A percentile compares a stretch with the other conserved stretches of the same genome.
Evolutionary conservation across 2,888 invertebrate species (phyloP).

Genomic region (Pachydiplax longipennis): DNA sequence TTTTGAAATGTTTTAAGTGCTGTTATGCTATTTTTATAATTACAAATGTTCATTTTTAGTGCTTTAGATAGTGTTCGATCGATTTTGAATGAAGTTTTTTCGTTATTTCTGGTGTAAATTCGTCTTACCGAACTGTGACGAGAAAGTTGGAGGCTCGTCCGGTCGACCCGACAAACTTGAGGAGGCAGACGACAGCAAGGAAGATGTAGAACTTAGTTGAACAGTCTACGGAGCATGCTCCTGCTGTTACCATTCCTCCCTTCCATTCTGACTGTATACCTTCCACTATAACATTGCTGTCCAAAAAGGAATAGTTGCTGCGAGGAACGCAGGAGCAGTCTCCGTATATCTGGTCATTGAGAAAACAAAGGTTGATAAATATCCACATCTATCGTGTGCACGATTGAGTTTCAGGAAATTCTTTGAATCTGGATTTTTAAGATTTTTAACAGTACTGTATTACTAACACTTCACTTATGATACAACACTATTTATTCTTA

Average conservation of each 20-base stretch:
- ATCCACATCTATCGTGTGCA: too few species aligned
- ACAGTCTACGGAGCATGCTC: conserved; percentile 68
- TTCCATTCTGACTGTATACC: conserved; percentile 31
- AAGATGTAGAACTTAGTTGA: conserved; percentile 65
- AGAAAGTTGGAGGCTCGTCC: conserved; percentile 70
- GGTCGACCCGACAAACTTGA: conserved; percentile 69
- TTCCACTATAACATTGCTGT: conserved; percentile 51
- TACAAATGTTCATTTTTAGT: too few species aligned
- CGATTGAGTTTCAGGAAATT: neutral
- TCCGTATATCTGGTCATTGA: neutral
- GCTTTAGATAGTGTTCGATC: too few species aligned
- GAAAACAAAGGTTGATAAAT: neutral
- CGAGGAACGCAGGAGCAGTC: conserved; percentile 4
- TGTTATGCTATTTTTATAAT: too few species aligned
- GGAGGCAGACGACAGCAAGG: conserved; percentile 64
- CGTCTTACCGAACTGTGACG: conserved; percentile 65
- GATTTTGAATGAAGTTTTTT: too few species aligned
- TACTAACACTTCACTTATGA: too few species aligned
- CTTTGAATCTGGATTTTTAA: too few species aligned
- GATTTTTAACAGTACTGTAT: too few species aligned
- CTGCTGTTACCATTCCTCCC: conserved; percentile 60
- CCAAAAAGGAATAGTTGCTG: conserved; percentile 45
- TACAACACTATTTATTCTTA: too few species aligned
- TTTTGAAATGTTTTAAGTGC: too few species aligned
- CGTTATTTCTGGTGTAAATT: neutral